These are phyloP conservation scores for Microplitis manilae DNA, from an alignment of 2,888 invertebrate species.

Conservation along the genomic window DNA sequence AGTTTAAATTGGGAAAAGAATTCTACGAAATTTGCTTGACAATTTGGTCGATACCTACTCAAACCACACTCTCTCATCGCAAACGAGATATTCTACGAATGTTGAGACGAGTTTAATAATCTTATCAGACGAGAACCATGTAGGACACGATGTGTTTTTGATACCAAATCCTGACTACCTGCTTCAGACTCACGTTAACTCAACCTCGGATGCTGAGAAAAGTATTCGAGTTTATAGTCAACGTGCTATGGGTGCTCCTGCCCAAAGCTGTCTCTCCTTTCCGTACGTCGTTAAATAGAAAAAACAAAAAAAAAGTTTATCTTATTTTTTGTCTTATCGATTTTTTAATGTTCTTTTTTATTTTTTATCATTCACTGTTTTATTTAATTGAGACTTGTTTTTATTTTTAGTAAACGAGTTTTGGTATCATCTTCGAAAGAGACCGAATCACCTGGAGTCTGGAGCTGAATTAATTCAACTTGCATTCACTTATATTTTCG, in stretches of 20 bases:
- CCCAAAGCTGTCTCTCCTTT: slow-evolving; percentile 27
- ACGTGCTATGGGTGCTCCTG: too few species aligned
- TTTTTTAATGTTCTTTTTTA: slow-evolving; percentile 22
- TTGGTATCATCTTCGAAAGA: slow-evolving; percentile 62
- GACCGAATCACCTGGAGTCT: slow-evolving; percentile 10
- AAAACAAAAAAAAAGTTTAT: slow-evolving; percentile 31
- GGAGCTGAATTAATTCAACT: neutral
- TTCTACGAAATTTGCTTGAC: slow-evolving; percentile 1
- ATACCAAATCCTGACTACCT: slow-evolving; percentile 61
- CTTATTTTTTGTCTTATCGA: slow-evolving; percentile 20
- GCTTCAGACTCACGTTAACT: slow-evolving; percentile 26
- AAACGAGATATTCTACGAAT: slow-evolving; percentile 8
- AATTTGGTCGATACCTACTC: neutral
- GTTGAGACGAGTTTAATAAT: slow-evolving; percentile 57
- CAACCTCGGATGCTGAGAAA: slow-evolving; percentile 44
- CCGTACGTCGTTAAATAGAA: slow-evolving; percentile 20
- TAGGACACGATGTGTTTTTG: slow-evolving; percentile 70
- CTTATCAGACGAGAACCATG: slow-evolving; percentile 67
- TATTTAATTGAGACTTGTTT: slow-evolving; percentile 66
- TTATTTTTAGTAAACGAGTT: slow-evolving; percentile 64
- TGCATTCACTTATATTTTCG: slow-evolving; percentile 57
- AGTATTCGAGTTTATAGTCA: slow-evolving; percentile 34
- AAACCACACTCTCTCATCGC: neutral
- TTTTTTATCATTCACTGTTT: slow-evolving; percentile 50
- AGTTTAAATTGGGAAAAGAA: neutral